Conservation (phyloP, 2,888 invertebrate species). For the Drosophila glabriapex region DNA sequence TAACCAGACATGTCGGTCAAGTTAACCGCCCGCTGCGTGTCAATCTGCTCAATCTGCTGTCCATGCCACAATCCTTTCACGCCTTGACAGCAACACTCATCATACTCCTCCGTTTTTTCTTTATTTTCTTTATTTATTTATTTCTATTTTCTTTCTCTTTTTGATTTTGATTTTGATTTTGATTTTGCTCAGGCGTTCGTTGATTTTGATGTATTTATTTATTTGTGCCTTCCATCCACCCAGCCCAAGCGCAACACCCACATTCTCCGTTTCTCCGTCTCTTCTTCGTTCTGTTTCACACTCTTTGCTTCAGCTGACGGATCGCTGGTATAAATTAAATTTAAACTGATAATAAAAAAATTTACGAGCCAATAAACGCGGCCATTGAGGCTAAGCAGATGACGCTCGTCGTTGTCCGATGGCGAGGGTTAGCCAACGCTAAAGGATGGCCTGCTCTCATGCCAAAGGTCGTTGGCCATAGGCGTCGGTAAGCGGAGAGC, state of each 20-base stretch:
- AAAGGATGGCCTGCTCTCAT: not conserved
- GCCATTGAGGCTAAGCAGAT: conserved; percentile 37
- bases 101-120: conserved; percentile 18
- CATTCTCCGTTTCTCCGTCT: too few relatives aligned
- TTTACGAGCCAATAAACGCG: conserved; percentile 79
- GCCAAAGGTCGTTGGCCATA: conserved; percentile 24
- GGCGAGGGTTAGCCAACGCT: not conserved
- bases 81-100: conserved; percentile 20
- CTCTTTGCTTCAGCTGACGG: conserved; percentile 22
- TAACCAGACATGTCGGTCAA: conserved; percentile 29
- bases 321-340: conserved; percentile 71
- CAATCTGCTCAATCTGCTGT: not conserved
- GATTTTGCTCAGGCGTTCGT: conserved; percentile 40
- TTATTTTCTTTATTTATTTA: conserved; percentile 72
- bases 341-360: conserved; percentile 79
- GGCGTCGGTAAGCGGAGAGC: not conserved
- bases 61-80: not conserved
- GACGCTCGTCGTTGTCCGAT: not conserved
- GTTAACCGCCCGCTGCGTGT: not conserved
- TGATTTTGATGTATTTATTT: conserved; percentile 77
- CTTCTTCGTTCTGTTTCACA: not conserved
- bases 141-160: conserved; percentile 25
- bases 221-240: conserved; percentile 18
- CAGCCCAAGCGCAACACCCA: not conserved
- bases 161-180: not conserved